Percentiles rank a stretch among this genome's conserved stretches.
These are phyloP conservation scores for Hydractinia symbiolongicarpus DNA, from an alignment of 30 jellyfish, hydroid and myxozoan genomes.

Conservation along the genomic window DNA sequence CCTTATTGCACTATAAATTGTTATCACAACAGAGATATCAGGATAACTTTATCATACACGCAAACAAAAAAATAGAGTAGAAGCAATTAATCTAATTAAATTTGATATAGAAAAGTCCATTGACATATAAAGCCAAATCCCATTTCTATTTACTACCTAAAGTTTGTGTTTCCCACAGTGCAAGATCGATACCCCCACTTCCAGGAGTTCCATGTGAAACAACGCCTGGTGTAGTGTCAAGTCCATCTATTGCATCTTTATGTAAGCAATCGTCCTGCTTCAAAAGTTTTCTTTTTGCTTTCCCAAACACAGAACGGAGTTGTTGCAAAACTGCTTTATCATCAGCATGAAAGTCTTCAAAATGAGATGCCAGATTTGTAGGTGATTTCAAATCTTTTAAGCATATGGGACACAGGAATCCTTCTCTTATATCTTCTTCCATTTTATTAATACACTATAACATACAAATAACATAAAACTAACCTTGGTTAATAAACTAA, in stretches of 20 bases:
- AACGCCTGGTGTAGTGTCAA: background rate
- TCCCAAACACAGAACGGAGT: conserved; percentile 80
- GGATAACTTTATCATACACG: no score
- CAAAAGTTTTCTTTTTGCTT: conserved; percentile 68
- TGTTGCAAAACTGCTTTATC: conserved; percentile 70
- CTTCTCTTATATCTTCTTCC: conserved; percentile 61
- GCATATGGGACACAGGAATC: conserved; percentile 91
- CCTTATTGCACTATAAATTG: no score
- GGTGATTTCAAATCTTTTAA: conserved; percentile 80
- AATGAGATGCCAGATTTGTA: conserved; percentile 64
- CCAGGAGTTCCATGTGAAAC: conserved; percentile 84
- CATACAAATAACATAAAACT: no score
- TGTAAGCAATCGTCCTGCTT: conserved; percentile 42
- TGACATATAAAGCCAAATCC: no score
- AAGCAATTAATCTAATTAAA: no score
- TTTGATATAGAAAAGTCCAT: no score
- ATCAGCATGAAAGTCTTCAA: conserved; percentile 71
- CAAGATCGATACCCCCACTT: conserved; percentile 86
- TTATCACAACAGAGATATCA: no score
- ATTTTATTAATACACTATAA: no score
- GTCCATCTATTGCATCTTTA: background rate
- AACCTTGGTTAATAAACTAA: no score
- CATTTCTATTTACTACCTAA: conserved; percentile 34
- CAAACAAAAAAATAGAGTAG: no score
- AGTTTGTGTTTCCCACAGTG: conserved; percentile 74